phyloP scores from a whole-genome alignment of 92 coral and sea anemone species.

The Porites evermanni region DNA sequence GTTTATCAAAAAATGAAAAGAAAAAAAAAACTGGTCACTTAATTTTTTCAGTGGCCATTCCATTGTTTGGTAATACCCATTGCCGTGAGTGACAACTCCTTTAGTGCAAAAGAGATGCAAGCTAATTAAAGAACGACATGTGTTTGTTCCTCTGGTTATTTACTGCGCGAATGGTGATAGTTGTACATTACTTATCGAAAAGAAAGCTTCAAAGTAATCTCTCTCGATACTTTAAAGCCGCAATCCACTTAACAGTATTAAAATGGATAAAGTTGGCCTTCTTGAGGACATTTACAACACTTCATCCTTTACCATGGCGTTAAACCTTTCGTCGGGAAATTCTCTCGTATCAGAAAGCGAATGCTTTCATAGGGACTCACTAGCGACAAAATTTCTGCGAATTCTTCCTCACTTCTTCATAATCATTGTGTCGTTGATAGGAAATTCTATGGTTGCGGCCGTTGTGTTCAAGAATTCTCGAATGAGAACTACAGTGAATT shows the following conservation, averaged over 20 bases:
- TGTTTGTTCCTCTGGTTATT: constrained; percentile 18
- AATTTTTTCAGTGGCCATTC: neutral
- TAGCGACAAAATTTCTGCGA: constrained; percentile 43
- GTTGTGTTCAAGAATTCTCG: constrained; percentile 58
- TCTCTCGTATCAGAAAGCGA: constrained; percentile 30
- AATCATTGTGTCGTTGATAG: constrained; percentile 70
- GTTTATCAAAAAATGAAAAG: neutral
- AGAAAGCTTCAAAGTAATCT: neutral
- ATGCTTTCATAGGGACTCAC: constrained; percentile 65
- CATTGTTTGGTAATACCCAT: neutral
- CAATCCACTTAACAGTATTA: neutral
- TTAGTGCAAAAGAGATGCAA: constrained; percentile 7
- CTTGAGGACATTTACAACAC: neutral
- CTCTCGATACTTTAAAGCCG: neutral
- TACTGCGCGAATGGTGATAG: neutral
- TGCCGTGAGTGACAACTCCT: neutral
- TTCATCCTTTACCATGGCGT: neutral
- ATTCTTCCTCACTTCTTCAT: constrained; percentile 71
- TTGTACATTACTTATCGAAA: neutral
- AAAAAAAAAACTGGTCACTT: too few species aligned
- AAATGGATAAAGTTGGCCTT: neutral
- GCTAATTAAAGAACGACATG: constrained; percentile 1
- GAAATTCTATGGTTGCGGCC: constrained; percentile 74
- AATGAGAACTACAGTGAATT: constrained; percentile 77
- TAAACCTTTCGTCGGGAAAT: constrained; percentile 1